Percentiles rank a stretch among this genome's conserved stretches.
These are phyloP conservation scores for Megalurothrips usitatus DNA, from an alignment of 2,888 invertebrate species.

Conservation along the genomic window DNA sequence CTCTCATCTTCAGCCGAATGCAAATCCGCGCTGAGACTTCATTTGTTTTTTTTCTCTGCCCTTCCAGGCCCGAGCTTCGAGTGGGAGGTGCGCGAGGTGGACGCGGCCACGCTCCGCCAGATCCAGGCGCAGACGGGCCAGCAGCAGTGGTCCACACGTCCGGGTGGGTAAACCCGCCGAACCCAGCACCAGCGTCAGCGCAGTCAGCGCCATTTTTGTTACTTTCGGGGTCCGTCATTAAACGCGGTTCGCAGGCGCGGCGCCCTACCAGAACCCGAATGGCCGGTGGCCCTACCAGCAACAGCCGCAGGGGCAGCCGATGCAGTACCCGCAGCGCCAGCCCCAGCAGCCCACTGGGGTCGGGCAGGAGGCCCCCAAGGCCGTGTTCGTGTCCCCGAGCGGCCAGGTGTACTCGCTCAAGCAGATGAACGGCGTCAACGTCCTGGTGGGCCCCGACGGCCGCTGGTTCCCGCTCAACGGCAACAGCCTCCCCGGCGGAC, in stretches of 20 bases:
- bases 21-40: no score
- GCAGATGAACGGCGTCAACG: not conserved
- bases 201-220: not conserved
- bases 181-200: not conserved
- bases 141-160: not conserved
- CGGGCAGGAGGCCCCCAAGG: not conserved
- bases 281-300: not conserved
- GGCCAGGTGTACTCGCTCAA: conserved; percentile 18
- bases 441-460: conserved; percentile 11
- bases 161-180: not conserved
- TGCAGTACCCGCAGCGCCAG: not conserved
- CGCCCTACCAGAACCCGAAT: not conserved
- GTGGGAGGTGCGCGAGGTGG: not conserved
- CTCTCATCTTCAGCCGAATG: no score
- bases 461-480: not conserved
- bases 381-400: not conserved
- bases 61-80: not conserved
- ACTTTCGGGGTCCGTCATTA: no score
- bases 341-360: not conserved
- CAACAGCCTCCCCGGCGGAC: not conserved
- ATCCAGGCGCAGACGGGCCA: not conserved
- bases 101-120: not conserved
- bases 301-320: not conserved
- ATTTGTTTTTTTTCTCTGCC: no score
- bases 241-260: no score